Base-by-base conservation (phyloP, 2,113 vertebrate genomes). In the Semnopithecus entellus region DNA sequence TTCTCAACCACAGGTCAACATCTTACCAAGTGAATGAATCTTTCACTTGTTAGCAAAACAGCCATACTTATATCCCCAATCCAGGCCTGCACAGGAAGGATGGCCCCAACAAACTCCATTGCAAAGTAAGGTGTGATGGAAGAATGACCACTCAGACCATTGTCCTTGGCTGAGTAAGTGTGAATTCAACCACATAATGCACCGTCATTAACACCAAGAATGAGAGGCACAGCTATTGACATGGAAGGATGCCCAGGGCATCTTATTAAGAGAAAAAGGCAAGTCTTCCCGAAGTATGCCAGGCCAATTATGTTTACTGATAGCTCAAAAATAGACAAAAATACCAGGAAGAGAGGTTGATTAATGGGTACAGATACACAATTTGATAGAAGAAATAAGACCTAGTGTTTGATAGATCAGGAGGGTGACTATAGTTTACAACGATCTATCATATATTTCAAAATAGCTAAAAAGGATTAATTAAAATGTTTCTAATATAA, bases 131-230 rank as follows among this genome's bases (percentile, higher is more conserved):
- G 48, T 38, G 35, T 18, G 9, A 10, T 3, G 52, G 43, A 20
- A 45, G 18, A 32, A 32, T 6, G 81, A 55, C 30, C 30, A 0
- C 3, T 78, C 79, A 30, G 68, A 83, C 57, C 7, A n/a, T 23
- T 0, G 18, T 2, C 59, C 27, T 13, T 3, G 5, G 43, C 0
- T 2, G 0, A 8, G 4, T 8, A 20, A 8, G n/a, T 25, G 40
- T 73, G 40, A 40, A 35, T 13, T 32, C 64, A 25, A 3, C 57
- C 27, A 17, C 2, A 0, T 14, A 48, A 59, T 0, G 5, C 50
- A 0, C 5, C 2, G 5, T 17, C 43, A 11, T 64, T 52, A 20
- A 48, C 5, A 8, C 5, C 6, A 27, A 4, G 16, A 66, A 6
- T 11, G 6, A 48, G 66, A 76, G 73, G 8, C 32, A 27, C 30